phyloP scores from a whole-genome alignment of 2,888 invertebrate species.

The Zootermopsis nevadensis region DNA sequence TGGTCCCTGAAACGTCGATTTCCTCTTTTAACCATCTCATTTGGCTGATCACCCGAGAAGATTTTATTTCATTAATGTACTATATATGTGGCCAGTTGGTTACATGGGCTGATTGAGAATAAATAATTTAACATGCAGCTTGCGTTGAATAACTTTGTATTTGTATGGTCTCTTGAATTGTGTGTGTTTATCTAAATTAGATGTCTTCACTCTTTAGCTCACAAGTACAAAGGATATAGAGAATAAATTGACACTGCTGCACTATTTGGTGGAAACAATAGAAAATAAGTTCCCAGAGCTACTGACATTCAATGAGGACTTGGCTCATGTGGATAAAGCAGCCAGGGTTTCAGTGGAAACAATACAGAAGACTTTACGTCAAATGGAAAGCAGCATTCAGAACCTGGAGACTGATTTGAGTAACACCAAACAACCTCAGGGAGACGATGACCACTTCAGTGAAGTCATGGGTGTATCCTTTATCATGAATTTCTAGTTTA shows the following conservation, averaged over 20 bases:
- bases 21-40: too few relatives aligned
- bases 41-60: too few relatives aligned
- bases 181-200: constrained; percentile 27
- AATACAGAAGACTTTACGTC: constrained; percentile 81
- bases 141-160: too few relatives aligned
- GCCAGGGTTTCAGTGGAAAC: constrained; percentile 86
- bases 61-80: too few relatives aligned
- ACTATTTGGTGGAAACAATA: constrained; percentile 89
- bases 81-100: too few relatives aligned
- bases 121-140: too few relatives aligned
- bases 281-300: constrained; percentile 91
- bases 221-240: constrained; percentile 93
- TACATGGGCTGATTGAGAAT: too few relatives aligned
- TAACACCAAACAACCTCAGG: constrained; percentile 82
- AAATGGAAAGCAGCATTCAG: constrained; percentile 88
- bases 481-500: not conserved
- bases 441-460: constrained; percentile 83
- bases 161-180: too few relatives aligned
- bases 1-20: too few relatives aligned
- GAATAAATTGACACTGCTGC: constrained; percentile 91
- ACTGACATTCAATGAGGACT: constrained; percentile 84
- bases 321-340: constrained; percentile 91
- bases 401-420: constrained; percentile 91
- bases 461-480: constrained; percentile 90
- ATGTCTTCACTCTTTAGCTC: constrained; percentile 66